These are phyloP conservation scores for Sorex maritimensis DNA, from an alignment of 2,797 vertebrate species.

Conservation along the genomic window DNA sequence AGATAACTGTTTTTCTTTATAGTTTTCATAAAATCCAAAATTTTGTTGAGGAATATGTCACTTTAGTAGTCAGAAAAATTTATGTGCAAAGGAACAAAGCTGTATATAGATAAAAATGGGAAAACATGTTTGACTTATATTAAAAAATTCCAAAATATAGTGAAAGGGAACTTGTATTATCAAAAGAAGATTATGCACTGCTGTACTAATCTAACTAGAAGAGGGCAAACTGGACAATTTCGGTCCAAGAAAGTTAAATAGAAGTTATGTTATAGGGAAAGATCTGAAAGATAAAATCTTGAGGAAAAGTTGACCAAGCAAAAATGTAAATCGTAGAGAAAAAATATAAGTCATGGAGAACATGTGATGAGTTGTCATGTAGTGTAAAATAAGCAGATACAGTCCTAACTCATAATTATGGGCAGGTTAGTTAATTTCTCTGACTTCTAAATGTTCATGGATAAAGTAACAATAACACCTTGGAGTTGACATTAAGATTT, in stretches of 20 bases:
- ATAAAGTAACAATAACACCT: background rate
- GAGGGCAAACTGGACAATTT: background rate
- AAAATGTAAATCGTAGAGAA: background rate
- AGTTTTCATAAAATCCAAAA: slow-evolving; percentile 22
- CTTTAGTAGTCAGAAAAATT: slow-evolving; percentile 48
- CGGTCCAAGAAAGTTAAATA: background rate
- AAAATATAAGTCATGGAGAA: background rate
- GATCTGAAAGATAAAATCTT: background rate
- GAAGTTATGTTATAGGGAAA: background rate
- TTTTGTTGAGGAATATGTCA: slow-evolving; percentile 15
- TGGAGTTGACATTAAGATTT: background rate
- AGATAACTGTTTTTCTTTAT: slow-evolving; percentile 55
- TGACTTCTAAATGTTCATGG: background rate
- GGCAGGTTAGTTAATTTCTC: slow-evolving; percentile 3
- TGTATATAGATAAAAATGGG: background rate
- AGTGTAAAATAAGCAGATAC: background rate
- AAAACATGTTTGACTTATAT: background rate
- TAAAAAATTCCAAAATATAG: background rate
- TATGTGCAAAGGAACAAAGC: background rate
- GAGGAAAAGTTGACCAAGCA: background rate
- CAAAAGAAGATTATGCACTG: background rate
- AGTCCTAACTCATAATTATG: background rate
- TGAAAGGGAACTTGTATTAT: background rate
- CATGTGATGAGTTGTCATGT: background rate
- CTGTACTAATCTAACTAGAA: background rate